These are phyloP conservation scores for Scaptomyza polygonia DNA, from an alignment of 2,888 invertebrate species.

Conservation along the genomic window DNA sequence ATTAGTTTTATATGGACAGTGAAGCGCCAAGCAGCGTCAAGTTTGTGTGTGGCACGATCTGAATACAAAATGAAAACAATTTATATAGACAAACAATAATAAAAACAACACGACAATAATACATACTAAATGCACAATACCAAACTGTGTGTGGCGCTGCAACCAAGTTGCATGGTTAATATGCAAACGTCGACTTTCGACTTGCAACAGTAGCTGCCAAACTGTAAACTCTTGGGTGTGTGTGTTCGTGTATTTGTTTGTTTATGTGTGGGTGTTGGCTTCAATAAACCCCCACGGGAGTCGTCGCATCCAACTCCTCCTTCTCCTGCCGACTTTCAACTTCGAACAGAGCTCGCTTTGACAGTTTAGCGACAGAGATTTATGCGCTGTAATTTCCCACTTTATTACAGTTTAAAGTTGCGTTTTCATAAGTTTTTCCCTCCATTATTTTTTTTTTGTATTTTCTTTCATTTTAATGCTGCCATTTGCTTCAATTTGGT, in stretches of 20 bases:
- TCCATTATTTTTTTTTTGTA: background rate
- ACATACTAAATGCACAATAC: slow-evolving; percentile 8
- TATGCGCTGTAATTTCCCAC: slow-evolving; percentile 78
- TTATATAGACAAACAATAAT: slow-evolving; percentile 13
- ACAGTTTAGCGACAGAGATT: slow-evolving; percentile 79
- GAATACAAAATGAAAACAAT: slow-evolving; percentile 46
- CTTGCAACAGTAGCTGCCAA: slow-evolving; percentile 64
- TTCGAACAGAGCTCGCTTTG: slow-evolving; percentile 50
- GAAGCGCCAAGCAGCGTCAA: slow-evolving; percentile 68
- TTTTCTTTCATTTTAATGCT: slow-evolving; percentile 41
- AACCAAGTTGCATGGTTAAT: slow-evolving; percentile 48
- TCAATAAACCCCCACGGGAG: slow-evolving; percentile 18
- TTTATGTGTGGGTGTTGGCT: slow-evolving; percentile 67
- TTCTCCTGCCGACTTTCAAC: slow-evolving; percentile 28
- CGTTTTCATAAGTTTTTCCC: slow-evolving; percentile 73
- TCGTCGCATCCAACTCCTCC: background rate
- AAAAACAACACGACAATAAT: slow-evolving; percentile 23
- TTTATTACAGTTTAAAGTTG: slow-evolving; percentile 80
- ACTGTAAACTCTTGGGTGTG: slow-evolving; percentile 61
- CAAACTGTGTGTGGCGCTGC: slow-evolving; percentile 56
- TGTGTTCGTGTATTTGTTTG: slow-evolving; percentile 12
- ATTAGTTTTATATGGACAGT: slow-evolving; percentile 76
- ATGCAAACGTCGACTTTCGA: slow-evolving; percentile 47
- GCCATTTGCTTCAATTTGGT: slow-evolving; percentile 61
- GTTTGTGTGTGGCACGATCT: slow-evolving; percentile 50